Percentiles rank a stretch among this genome's conserved stretches.
Conservation (phyloP, 2,888 invertebrate genomes). For the Leuctra nigra region DNA sequence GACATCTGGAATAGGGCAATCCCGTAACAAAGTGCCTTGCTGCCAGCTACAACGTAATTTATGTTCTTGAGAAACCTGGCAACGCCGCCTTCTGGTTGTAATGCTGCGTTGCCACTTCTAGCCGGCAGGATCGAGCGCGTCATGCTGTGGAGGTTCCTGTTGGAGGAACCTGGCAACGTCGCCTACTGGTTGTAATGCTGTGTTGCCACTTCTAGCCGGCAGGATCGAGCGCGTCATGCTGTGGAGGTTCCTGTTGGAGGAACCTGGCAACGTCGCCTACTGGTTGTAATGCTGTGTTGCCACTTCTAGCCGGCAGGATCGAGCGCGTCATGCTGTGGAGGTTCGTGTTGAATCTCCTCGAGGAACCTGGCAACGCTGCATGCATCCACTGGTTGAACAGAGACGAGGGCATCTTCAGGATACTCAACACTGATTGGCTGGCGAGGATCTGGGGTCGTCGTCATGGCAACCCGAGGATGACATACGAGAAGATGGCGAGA, state of each 20-base stretch:
- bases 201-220: too few species aligned
- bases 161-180: conserved; percentile 26
- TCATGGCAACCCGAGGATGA: conserved; percentile 30
- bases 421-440: conserved; percentile 29
- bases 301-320: conserved; percentile 20
- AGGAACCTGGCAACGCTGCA: conserved; percentile 24
- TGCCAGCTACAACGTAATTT: too few species aligned
- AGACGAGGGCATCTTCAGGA: conserved; percentile 30
- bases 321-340: conserved; percentile 29
- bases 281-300: too few species aligned
- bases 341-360: conserved; percentile 28
- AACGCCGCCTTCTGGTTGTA: too few species aligned
- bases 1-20: too few species aligned
- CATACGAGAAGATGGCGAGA: conserved; percentile 31
- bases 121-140: conserved; percentile 27
- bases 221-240: conserved; percentile 28
- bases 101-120: neutral
- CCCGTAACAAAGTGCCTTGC: too few species aligned
- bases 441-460: conserved; percentile 29
- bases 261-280: conserved; percentile 23
- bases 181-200: conserved; percentile 6
- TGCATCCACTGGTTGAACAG: conserved; percentile 29
- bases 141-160: conserved; percentile 29
- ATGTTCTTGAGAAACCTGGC: too few species aligned
- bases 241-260: conserved; percentile 29